Conservation (phyloP, 2,113 vertebrate species). For the Lagopus leucura region DNA sequence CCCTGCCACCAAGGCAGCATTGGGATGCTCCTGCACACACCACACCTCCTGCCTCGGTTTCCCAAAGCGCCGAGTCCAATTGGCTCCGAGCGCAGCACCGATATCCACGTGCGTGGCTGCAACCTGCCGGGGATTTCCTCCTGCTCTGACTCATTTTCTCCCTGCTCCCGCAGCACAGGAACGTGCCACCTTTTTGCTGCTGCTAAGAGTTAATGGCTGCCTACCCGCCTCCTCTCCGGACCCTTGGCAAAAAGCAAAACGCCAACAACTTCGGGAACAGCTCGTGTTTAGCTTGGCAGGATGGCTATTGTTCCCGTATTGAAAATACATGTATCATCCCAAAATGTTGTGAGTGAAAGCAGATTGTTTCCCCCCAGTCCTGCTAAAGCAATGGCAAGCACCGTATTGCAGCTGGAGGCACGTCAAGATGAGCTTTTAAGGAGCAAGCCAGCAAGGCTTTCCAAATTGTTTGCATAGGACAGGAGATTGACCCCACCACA, state of each 20-base stretch:
- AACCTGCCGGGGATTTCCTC: not conserved
- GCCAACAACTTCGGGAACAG: not conserved
- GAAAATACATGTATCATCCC: not conserved
- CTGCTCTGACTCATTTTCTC: not conserved
- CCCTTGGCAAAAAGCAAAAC: not conserved
- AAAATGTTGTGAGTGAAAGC: not conserved
- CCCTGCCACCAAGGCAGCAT: not conserved
- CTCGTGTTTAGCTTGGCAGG: constrained; percentile 38
- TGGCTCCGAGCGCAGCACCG: accelerated
- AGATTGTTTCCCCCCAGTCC: not conserved
- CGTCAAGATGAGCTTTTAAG: not conserved
- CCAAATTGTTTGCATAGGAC: not conserved
- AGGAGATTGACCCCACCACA: not conserved
- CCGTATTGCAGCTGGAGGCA: not conserved
- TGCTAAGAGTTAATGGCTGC: not conserved
- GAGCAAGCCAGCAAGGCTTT: not conserved
- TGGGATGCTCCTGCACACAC: not conserved
- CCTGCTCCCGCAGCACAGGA: not conserved
- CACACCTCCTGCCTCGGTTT: not conserved
- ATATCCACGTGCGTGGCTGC: accelerated
- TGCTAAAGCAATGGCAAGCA: not conserved
- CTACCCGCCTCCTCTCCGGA: not conserved
- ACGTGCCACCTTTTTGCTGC: not conserved
- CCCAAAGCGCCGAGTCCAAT: not conserved
- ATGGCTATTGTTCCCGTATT: not conserved